phyloP scores from a whole-genome alignment of 53 echinoderm and acorn worm species.

The Crossaster papposus region DNA sequence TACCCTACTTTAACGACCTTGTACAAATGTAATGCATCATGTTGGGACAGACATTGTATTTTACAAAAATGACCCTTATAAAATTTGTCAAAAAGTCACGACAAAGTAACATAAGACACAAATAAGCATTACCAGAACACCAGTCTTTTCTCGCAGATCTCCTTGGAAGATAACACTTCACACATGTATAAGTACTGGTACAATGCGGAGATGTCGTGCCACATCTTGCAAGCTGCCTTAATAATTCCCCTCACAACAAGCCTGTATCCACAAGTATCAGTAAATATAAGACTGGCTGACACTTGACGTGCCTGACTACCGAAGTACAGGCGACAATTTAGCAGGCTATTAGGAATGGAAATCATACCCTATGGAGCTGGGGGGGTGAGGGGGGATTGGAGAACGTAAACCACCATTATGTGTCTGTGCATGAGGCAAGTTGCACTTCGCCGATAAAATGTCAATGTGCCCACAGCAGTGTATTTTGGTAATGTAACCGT shows the following conservation, averaged over 20 bases:
- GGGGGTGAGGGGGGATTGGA: background rate
- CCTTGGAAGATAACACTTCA: background rate
- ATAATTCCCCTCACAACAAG: background rate
- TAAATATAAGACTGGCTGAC: conserved; percentile 3
- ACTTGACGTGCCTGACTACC: background rate
- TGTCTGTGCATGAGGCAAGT: background rate
- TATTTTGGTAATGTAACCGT: conserved; percentile 37
- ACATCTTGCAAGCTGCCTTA: background rate
- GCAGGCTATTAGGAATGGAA: background rate
- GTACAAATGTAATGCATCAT: no score
- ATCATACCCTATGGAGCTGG: background rate
- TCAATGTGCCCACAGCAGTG: conserved; percentile 16
- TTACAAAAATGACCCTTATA: no score
- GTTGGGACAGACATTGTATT: no score
- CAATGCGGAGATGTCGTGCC: no score
- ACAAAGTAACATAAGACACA: background rate
- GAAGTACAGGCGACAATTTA: background rate
- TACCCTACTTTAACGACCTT: no score
- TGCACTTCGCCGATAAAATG: conserved; percentile 18
- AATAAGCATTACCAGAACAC: background rate
- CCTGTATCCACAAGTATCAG: conserved; percentile 6
- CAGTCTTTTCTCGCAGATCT: background rate
- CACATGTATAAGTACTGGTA: no score
- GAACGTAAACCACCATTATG: background rate
- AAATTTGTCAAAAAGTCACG: background rate